Conservation (phyloP, 1,140 invertebrate species). For the Neodiprion lecontei region DNA sequence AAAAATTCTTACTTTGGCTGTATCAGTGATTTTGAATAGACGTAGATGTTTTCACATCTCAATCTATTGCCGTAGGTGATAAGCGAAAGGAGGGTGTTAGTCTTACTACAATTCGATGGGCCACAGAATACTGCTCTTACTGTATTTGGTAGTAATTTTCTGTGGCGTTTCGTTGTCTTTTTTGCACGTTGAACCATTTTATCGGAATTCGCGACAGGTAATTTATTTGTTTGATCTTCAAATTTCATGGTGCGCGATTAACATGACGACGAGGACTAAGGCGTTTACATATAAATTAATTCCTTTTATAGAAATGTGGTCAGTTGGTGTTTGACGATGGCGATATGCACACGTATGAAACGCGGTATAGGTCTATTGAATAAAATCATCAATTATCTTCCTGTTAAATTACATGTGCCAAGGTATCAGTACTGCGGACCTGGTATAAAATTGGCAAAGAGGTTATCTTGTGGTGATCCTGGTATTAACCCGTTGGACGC, state of each 20-base stretch:
- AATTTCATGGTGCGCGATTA: conserved; percentile 29
- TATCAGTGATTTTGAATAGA: conserved; percentile 42
- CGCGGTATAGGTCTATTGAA: conserved; percentile 43
- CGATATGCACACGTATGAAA: conserved; percentile 1
- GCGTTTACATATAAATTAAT: conserved; percentile 12
- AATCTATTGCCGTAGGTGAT: conserved; percentile 45
- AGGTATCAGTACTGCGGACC: conserved; percentile 59
- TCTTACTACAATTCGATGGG: conserved; percentile 48
- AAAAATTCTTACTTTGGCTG: conserved; percentile 44
- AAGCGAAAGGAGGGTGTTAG: conserved; percentile 44
- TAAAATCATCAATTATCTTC: conserved; percentile 51
- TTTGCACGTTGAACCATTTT: conserved; percentile 10
- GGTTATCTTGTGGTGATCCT: conserved; percentile 51
- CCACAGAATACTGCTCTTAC: conserved; percentile 40
- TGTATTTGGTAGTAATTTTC: conserved; percentile 38
- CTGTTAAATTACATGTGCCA: conserved; percentile 57
- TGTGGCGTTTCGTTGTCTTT: conserved; percentile 27
- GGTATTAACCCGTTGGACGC: conserved; percentile 57
- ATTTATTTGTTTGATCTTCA: conserved; percentile 25
- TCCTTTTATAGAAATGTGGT: background rate
- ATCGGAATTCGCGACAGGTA: conserved; percentile 29
- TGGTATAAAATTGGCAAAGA: conserved; percentile 54
- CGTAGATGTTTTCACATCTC: conserved; percentile 46
- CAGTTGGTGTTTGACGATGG: background rate
- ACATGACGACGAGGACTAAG: conserved; percentile 1